Evolutionary conservation across 37 sponge, comb jelly and placozoan genomes (phyloP).

Genomic region (Crambe crambe): DNA sequence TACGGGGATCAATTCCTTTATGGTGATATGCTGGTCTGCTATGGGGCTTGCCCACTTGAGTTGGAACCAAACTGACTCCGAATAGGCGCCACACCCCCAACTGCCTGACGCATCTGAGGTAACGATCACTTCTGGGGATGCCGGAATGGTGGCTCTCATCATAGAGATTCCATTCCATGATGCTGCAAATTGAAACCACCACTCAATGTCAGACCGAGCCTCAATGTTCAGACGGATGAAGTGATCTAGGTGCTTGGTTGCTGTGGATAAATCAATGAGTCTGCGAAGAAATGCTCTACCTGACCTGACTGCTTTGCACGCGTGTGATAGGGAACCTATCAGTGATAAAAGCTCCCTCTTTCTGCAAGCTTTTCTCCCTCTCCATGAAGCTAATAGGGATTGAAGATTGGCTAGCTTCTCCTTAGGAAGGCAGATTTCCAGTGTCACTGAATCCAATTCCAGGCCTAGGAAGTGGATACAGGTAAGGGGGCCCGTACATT

Average conservation of each 20-base stretch:
- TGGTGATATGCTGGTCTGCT: neutral
- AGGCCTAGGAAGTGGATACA: too few relatives aligned
- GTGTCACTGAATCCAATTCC: too few relatives aligned
- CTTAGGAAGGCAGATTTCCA: too few relatives aligned
- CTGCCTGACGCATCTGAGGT: conserved; percentile 41
- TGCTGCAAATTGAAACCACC: conserved; percentile 9
- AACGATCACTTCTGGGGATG: neutral
- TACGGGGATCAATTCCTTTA: neutral
- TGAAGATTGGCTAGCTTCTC: too few relatives aligned
- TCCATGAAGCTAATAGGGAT: too few relatives aligned
- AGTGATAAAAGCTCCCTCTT: neutral
- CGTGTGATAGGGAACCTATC: neutral
- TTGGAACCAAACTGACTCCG: conserved; percentile 47
- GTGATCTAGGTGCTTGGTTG: too few relatives aligned
- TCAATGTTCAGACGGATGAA: conserved; percentile 1
- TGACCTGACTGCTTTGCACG: conserved; percentile 12
- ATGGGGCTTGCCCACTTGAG: conserved; percentile 23
- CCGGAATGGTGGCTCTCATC: neutral
- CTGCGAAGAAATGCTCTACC: conserved; percentile 2
- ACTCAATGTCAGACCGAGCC: conserved; percentile 13
- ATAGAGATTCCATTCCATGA: conserved; percentile 25
- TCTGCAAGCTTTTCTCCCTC: too few relatives aligned
- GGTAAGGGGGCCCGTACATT: too few relatives aligned
- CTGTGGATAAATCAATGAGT: neutral
- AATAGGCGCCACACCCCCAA: too few relatives aligned